Evolutionary conservation across 2,797 vertebrate genomes (phyloP).

Genomic region (Chaetodon trifasciatus): DNA sequence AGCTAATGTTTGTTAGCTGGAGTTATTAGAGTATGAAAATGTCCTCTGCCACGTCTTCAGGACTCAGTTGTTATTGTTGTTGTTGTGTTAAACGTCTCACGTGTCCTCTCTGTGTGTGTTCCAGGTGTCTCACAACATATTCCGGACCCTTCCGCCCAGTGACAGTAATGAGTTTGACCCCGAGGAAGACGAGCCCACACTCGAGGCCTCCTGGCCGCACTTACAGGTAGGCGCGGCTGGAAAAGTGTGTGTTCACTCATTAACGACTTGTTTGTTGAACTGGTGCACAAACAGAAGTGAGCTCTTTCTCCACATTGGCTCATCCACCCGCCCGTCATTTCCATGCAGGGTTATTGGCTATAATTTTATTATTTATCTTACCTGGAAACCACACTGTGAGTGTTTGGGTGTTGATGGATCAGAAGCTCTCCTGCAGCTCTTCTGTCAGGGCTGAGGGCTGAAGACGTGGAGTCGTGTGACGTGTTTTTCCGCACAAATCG

Average conservation of each 20-base stretch:
- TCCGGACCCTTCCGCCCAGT: conserved; percentile 98
- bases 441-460: too few relatives aligned
- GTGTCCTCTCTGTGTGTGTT: conserved; percentile 29
- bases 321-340: neutral
- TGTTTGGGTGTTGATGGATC: too few relatives aligned
- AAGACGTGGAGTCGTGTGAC: too few relatives aligned
- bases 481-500: neutral
- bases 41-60: neutral
- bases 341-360: too few relatives aligned
- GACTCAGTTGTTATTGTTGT: too few relatives aligned
- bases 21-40: neutral
- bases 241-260: neutral
- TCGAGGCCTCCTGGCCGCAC: conserved; percentile 98
- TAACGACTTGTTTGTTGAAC: neutral
- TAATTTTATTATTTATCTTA: too few relatives aligned
- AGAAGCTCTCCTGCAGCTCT: too few relatives aligned
- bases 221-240: conserved; percentile 89
- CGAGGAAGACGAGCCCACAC: conserved; percentile 98
- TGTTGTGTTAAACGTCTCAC: too few relatives aligned
- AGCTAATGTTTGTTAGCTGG: neutral
- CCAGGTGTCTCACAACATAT: conserved; percentile 99
- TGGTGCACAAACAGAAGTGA: neutral
- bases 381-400: too few relatives aligned
- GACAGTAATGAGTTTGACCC: conserved; percentile 99
- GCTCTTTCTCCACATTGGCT: neutral